Evolutionary conservation across 1,140 invertebrate species (phyloP).

Genomic region (Drosophila athabasca): DNA sequence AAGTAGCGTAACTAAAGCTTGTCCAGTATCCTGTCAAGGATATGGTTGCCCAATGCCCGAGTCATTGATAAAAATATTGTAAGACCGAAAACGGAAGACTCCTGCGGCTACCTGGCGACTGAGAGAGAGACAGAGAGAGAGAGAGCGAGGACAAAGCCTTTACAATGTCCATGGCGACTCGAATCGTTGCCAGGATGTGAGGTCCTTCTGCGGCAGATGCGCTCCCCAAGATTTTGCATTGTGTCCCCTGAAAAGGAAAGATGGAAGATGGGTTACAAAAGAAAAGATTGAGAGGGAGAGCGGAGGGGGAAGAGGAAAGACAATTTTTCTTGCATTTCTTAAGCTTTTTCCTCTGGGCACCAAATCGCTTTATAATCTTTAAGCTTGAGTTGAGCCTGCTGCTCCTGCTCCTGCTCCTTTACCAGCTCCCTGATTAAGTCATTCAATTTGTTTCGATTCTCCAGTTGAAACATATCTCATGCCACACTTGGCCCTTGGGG

Average conservation of each 20-base stretch:
- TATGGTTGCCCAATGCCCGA: constrained; percentile 25
- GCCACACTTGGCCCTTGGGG: constrained; percentile 30
- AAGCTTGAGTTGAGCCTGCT: neutral
- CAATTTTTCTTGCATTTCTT: constrained; percentile 18
- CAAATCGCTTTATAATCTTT: constrained; percentile 33
- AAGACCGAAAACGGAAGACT: constrained; percentile 33
- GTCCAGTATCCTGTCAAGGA: constrained; percentile 42
- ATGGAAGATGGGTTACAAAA: constrained; percentile 8
- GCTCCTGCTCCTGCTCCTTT: neutral
- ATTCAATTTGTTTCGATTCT: constrained; percentile 30
- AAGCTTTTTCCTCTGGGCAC: neutral
- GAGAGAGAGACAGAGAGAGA: neutral
- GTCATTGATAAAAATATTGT: constrained; percentile 61
- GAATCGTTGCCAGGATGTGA: constrained; percentile 58
- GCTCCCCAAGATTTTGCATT: constrained; percentile 41
- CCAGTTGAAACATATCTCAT: constrained; percentile 42
- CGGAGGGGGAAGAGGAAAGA: neutral
- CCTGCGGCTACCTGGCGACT: constrained; percentile 49
- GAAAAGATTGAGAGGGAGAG: neutral
- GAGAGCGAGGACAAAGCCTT: constrained; percentile 55
- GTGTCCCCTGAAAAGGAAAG: constrained; percentile 1
- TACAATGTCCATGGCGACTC: constrained; percentile 51
- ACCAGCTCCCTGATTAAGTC: constrained; percentile 27
- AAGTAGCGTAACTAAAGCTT: constrained; percentile 79
- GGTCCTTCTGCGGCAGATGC: constrained; percentile 45